Evolutionary conservation across 1,140 invertebrate genomes (phyloP).

Genomic region (Sogatella furcifera): DNA sequence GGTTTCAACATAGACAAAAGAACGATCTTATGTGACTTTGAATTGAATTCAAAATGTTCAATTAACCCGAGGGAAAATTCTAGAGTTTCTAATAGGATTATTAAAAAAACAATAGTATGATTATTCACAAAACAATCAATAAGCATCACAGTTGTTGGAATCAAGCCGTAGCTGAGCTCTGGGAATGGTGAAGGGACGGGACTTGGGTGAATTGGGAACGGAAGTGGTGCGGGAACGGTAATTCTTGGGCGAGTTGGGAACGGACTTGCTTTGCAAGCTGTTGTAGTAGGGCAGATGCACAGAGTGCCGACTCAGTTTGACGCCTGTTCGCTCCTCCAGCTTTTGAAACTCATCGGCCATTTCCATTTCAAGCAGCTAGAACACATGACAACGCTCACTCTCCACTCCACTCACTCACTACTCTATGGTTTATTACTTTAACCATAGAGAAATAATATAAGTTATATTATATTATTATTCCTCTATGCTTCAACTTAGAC

Average conservation of each 20-base stretch:
- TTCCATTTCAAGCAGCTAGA: conserved; percentile 53
- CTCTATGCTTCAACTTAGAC: too few relatives aligned
- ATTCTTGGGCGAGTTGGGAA: not conserved
- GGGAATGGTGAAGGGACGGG: conserved; percentile 11
- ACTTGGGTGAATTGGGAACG: conserved; percentile 32
- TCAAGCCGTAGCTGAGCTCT: not conserved
- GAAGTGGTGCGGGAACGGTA: conserved; percentile 25
- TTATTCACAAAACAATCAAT: not conserved
- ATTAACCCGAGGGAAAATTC: too few relatives aligned
- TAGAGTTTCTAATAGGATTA: too few relatives aligned
- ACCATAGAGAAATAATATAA: too few relatives aligned
- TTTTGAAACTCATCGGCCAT: conserved; percentile 51
- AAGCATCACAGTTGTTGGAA: not conserved
- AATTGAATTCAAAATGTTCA: too few relatives aligned
- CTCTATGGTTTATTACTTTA: too few relatives aligned
- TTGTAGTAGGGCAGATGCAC: conserved; percentile 13
- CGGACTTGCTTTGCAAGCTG: conserved; percentile 19
- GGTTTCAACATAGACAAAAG: too few relatives aligned
- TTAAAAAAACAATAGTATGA: too few relatives aligned
- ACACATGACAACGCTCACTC: not conserved
- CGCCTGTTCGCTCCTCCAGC: conserved; percentile 40
- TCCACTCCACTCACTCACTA: too few relatives aligned
- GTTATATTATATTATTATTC: too few relatives aligned
- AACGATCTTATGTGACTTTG: too few relatives aligned
- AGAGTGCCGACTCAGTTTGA: conserved; percentile 26